Evolutionary conservation across 2,888 invertebrate species (phyloP), one percentile per base, ranked within the genome.

Genomic region (Mamestra brassicae): DNA sequence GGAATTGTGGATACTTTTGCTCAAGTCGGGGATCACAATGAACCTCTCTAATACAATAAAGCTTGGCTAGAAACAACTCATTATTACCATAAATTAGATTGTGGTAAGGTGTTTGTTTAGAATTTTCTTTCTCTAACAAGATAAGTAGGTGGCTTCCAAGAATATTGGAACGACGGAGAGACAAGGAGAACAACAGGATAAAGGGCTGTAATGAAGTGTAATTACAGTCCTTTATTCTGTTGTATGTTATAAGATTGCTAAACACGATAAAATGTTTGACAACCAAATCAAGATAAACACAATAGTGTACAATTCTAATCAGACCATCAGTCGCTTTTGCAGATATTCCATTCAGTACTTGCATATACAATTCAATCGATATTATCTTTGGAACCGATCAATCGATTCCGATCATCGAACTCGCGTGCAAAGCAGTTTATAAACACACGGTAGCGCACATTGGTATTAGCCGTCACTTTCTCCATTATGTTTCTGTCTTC

Each of bases 401-500:
- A 75, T 85, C 82, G 82, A 77, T 69, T 69, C 70, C 58, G 78
- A 77, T 85, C 70, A 60, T 76, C 83, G 66, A 85, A 82, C 83
- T 77, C 64, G 80, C 74, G 77, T 80, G 84, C 62, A 68, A 65
- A 76, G 65, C 65, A 52, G 69, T 72, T 63, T 71, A 77, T 65
- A 73, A 76, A 80, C 77, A 78, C 66, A 80, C 75, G 75, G 85
- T 76, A 77, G 74, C 79, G 67, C 55, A 71, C 61, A 79, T 71
- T 69, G 52, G 69, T 67, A 78, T 76, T 66, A 55, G 60, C 70
- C 67, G 71, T 83, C 77, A 89, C 91, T 90, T 90, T 90, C 91
- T 85, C 90, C 82, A 87, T 88, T 88, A 80, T 88, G 83, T 80
- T 85, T 85, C 83, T 88, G 88, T 87, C 86, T 77, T 81, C 81